A percentile compares a stretch with the other conserved stretches of the same genome.
Conservation (phyloP, 1,140 invertebrate genomes). For the Trinorchestia longiramus region DNA sequence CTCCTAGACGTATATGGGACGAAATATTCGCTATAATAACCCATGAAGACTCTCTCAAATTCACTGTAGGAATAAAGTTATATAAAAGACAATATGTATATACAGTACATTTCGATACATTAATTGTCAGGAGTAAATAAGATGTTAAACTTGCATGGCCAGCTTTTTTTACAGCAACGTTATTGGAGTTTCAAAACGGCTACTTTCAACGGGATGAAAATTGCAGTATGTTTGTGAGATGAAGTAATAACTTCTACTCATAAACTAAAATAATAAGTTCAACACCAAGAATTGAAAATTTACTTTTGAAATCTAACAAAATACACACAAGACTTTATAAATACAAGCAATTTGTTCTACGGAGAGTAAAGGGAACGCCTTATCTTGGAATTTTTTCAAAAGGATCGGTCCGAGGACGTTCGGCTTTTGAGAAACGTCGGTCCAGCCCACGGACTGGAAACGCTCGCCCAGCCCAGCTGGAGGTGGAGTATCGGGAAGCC, state of each 20-base stretch:
- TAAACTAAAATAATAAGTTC: not conserved
- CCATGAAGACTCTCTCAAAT: not conserved
- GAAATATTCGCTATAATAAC: too few species aligned
- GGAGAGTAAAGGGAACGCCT: not conserved
- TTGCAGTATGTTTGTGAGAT: not conserved
- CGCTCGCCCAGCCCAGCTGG: not conserved
- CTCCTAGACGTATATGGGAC: too few species aligned
- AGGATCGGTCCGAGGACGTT: not conserved
- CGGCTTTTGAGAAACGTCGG: not conserved
- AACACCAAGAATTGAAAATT: not conserved
- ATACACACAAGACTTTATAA: not conserved
- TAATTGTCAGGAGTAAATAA: not conserved
- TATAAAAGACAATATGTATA: not conserved
- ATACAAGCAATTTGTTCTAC: not conserved
- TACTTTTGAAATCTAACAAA: not conserved
- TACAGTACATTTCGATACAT: too few species aligned
- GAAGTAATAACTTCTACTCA: not conserved
- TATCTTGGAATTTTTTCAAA: not conserved
- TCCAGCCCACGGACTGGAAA: not conserved
- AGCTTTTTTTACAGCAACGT: not conserved
- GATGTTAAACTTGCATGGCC: not conserved
- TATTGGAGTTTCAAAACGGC: not conserved
- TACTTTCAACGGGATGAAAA: not conserved
- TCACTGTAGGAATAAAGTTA: not conserved
- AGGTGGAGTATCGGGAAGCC: conserved; percentile 4